These are phyloP conservation scores for Dolichallabes microphthalmus DNA, from an alignment of 2,113 vertebrate species.

Conservation along the genomic window DNA sequence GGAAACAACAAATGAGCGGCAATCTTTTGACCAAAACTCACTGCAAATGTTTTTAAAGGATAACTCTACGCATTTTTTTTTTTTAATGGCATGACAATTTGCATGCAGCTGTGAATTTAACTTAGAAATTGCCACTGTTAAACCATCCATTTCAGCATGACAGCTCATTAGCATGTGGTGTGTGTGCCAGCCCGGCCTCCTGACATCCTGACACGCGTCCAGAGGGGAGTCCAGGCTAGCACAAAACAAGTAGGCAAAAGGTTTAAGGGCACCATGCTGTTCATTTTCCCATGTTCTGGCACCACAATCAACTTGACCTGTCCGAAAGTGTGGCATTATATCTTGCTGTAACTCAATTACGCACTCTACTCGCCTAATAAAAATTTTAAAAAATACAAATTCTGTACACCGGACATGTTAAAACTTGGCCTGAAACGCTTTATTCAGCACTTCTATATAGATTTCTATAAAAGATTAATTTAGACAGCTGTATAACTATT, in stretches of 20 bases:
- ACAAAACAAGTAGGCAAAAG: constrained; percentile 33
- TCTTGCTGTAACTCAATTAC: background rate
- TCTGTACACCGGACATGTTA: background rate
- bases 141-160: constrained; percentile 53
- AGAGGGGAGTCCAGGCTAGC: constrained; percentile 14
- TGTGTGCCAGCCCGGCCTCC: background rate
- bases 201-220: constrained; percentile 15
- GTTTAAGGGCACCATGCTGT: constrained; percentile 41
- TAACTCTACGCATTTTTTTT: constrained; percentile 17
- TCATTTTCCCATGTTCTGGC: constrained; percentile 29
- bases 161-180: constrained; percentile 54
- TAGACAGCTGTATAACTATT: constrained; percentile 22
- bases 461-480: constrained; percentile 18
- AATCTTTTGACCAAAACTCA: constrained; percentile 37
- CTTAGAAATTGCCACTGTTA: constrained; percentile 56
- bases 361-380: background rate
- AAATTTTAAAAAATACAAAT: background rate
- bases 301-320: constrained; percentile 39
- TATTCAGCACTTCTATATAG: constrained; percentile 1
- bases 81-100: constrained; percentile 49
- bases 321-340: background rate
- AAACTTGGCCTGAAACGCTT: background rate
- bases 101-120: constrained; percentile 56
- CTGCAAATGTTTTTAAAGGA: constrained; percentile 37
- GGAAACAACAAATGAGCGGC: constrained; percentile 18